Conservation (phyloP, 2,797 vertebrate genomes). For the Pteropus rufus region DNA sequence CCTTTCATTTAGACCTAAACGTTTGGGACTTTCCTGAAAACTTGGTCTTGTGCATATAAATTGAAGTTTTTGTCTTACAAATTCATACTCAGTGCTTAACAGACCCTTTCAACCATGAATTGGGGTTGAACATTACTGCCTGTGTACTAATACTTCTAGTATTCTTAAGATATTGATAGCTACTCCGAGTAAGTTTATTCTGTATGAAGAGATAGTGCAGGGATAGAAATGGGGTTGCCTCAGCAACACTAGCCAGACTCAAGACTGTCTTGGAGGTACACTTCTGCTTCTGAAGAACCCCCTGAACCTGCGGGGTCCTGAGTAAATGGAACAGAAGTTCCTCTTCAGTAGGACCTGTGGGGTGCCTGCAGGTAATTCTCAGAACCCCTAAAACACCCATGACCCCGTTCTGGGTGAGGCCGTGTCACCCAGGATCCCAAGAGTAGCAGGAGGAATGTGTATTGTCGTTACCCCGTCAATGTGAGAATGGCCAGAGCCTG, state of each 20-base stretch:
- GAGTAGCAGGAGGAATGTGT: neutral
- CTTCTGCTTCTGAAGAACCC: neutral
- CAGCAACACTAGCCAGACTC: neutral
- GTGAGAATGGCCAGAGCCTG: neutral
- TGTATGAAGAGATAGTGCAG: neutral
- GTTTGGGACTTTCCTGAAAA: neutral
- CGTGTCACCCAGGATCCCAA: no score
- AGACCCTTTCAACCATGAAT: neutral
- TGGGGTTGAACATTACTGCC: neutral
- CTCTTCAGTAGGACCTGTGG: neutral
- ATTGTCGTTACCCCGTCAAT: fast-evolving
- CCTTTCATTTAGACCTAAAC: neutral
- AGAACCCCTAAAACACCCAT: neutral
- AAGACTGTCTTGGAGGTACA: neutral
- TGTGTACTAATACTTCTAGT: neutral
- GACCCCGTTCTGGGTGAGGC: fast-evolving
- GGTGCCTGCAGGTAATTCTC: neutral
- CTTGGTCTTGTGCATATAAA: neutral
- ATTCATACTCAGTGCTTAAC: neutral
- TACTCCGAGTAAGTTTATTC: neutral
- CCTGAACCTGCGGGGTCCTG: fast-evolving
- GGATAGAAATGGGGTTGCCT: neutral
- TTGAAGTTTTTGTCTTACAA: neutral
- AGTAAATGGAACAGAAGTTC: neutral
- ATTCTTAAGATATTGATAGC: neutral